Evolutionary conservation across 2,888 invertebrate genomes (phyloP), one percentile per base, ranked within the genome.

Genomic region (Eudemis profundana): DNA sequence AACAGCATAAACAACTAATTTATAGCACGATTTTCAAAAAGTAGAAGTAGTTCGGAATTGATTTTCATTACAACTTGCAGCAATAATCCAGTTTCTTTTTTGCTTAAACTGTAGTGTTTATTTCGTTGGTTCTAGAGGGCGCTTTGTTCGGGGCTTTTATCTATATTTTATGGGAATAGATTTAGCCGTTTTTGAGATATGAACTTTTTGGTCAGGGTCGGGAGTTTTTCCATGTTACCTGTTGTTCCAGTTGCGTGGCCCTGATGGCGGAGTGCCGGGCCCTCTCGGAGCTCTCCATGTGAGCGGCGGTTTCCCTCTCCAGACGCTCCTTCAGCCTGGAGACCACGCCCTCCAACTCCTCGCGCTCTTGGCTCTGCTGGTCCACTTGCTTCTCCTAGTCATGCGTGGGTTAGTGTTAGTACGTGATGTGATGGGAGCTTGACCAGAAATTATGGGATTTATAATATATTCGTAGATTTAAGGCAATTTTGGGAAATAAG

Each of bases 311-410:
- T 88, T 98, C 98, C 74, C 97, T 96, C 85, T 98, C 98, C 27
- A 98, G 89, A 4, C 98, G 94, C 78, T 97, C 97, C 80, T 97
- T 97, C 79, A 97, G 94, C 61, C 97, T 93, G 0, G 94, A 90
- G 69, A 98, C 90, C 67, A 96, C 95, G 1, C 96, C 95, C 85
- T 98, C 97, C 74, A 98, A 92, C 85, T 98, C 98, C 89, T 98
- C 98, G 80, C 97, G 96, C 90, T 98, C 98, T 81, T 98, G 98
- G 67, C 95, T 95, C 80, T 96, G 95, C 77, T 96, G 93, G 89
- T 98, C 98, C 69, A 98, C 92, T 84, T 98, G 98, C 86, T 97
- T 97, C 86, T 98, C 98, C 91, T 93, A 83, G 82, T 84, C 85
- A 83, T 83, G 70, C 68, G 76, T 77, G 36, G 53, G 42, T 69